Conservation (phyloP, 2,113 vertebrate genomes). For the Cavia aperea region DNA sequence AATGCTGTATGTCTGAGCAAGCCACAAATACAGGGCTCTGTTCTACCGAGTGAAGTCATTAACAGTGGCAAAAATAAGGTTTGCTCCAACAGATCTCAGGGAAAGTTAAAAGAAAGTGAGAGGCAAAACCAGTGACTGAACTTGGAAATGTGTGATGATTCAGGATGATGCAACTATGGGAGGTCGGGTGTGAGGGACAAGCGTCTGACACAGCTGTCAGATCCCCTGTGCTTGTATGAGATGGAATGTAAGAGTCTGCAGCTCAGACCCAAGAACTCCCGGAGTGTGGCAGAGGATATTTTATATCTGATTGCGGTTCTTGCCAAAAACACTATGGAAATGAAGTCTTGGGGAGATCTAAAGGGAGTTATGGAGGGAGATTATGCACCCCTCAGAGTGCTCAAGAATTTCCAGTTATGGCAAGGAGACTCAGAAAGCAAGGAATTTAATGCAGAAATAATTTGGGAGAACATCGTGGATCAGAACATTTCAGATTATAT, state of each 20-base stretch:
- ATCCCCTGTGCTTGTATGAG: no score
- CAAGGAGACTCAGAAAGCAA: neutral
- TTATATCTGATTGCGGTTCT: neutral
- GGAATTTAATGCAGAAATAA: neutral
- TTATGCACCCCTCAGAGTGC: neutral
- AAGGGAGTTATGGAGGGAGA: neutral
- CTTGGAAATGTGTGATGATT: neutral
- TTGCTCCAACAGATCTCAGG: neutral
- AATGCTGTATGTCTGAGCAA: neutral
- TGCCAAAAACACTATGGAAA: neutral
- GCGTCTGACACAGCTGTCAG: neutral
- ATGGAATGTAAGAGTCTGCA: accelerated
- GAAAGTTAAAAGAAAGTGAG: neutral
- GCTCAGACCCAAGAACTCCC: neutral
- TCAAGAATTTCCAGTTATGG: neutral
- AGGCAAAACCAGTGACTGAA: neutral
- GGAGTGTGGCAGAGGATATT: neutral
- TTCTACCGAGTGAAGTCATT: neutral
- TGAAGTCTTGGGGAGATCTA: neutral
- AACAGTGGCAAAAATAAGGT: neutral
- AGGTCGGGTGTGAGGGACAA: neutral
- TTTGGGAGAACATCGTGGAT: neutral
- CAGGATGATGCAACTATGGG: neutral
- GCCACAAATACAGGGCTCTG: neutral
- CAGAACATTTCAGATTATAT: neutral